Conservation (phyloP, 2,113 vertebrate species). For the Dicentrarchus labrax region DNA sequence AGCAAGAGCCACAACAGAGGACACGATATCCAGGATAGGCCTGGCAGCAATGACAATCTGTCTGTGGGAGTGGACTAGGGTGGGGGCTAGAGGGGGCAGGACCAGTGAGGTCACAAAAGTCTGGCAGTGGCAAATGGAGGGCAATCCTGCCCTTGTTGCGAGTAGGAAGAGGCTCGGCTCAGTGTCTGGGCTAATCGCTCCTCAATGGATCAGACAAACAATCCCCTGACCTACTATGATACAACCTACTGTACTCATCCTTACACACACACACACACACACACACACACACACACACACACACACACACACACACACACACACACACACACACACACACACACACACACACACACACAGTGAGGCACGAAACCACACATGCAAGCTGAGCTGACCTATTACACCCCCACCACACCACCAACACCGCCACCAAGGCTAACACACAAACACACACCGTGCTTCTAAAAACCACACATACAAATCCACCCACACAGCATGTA, state of each 20-base stretch:
- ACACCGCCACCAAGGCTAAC: not conserved
- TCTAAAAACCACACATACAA: slow-evolving; percentile 38
- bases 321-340: slow-evolving; percentile 23
- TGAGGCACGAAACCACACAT: slow-evolving; percentile 36
- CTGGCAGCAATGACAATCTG: slow-evolving; percentile 35
- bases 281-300: not conserved
- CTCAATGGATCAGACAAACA: slow-evolving; percentile 80
- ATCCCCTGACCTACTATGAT: slow-evolving; percentile 79
- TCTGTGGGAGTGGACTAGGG: slow-evolving; percentile 46
- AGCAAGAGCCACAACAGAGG: slow-evolving; percentile 26
- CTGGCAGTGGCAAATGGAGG: slow-evolving; percentile 44
- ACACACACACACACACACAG: not conserved
- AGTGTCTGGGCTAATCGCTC: slow-evolving; percentile 72
- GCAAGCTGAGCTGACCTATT: slow-evolving; percentile 44
- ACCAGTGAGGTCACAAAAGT: slow-evolving; percentile 47
- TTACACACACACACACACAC: slow-evolving; percentile 29
- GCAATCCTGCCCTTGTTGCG: slow-evolving; percentile 55
- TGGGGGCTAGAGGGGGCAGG: slow-evolving; percentile 30
- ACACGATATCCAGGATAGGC: slow-evolving; percentile 16
- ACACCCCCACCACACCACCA: slow-evolving; percentile 11
- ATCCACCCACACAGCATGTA: slow-evolving; percentile 48
- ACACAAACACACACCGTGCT: not conserved
- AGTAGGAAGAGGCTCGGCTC: slow-evolving; percentile 62
- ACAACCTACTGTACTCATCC: slow-evolving; percentile 49
- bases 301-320: slow-evolving; percentile 26